Evolutionary conservation across 2,888 invertebrate species (phyloP), one percentile per base, ranked within the genome.

Genomic region (Thymelicus sylvestris): DNA sequence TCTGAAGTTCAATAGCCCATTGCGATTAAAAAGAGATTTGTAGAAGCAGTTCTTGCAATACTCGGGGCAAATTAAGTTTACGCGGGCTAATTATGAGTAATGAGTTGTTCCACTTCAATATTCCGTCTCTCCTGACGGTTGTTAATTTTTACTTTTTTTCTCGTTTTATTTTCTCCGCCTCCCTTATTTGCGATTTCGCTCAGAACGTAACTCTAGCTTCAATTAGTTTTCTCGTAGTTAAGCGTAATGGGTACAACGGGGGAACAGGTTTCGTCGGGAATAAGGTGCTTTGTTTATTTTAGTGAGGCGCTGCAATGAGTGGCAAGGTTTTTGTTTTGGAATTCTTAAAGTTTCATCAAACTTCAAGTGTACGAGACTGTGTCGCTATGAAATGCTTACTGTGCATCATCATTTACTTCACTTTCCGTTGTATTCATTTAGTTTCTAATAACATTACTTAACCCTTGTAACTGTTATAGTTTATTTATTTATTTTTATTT

Each of bases 71-170:
- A 91, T 87, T 82, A 88, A 86, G 84, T 90, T 90, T 84, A 84
- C 84, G 81, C 78, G 76, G 74, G 82, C 86, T 91, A 90, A 91
- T 91, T 91, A 89, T 88, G 87, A 91, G 83, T 86, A 87, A 90
- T 87, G 86, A 85, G 84, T 83, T 83, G 80, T 81, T 84, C 79
- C 80, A 74, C 81, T 86, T 83, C 82, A 81, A 85, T 86, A 84
- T 81, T 80, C 79, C 77, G 76, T 78, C 81, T 80, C 80, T 77
- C 75, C 75, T 77, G 77, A 78, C 78, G 80, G 78, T 66, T 77
- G 80, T 81, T 78, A 79, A 83, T 83, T 86, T 84, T 83, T 84
- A 81, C 60, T 67, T 67, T 67, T 67, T 41, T 44, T 64, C 63
- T 55, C 39, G 24, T 71, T 65, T 66, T 66, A 66, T 66, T 83